These are phyloP conservation scores for Troides aeacus DNA, from an alignment of 2,888 invertebrate genomes.

Conservation along the genomic window DNA sequence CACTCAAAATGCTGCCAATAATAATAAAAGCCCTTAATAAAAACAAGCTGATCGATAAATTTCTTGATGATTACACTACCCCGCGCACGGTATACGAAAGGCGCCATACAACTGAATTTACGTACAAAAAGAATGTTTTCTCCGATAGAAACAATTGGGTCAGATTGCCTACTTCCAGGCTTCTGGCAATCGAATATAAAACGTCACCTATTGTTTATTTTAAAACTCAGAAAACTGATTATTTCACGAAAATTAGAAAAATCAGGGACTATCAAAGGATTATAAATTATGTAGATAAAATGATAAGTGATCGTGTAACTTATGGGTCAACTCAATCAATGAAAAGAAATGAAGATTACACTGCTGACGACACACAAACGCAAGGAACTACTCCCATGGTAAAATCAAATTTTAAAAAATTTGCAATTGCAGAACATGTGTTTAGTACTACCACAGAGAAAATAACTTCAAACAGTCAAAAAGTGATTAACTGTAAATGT, in stretches of 20 bases:
- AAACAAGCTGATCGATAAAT: conserved; percentile 52
- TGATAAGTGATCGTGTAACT: conserved; percentile 53
- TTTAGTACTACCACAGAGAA: conserved; percentile 14
- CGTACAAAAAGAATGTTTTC: conserved; percentile 49
- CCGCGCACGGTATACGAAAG: conserved; percentile 40
- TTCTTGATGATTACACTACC: conserved; percentile 50
- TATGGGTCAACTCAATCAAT: conserved; percentile 41
- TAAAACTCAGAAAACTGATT: conserved; percentile 58
- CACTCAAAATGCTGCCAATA: conserved; percentile 56
- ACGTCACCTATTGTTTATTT: conserved; percentile 51
- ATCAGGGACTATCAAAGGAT: conserved; percentile 61
- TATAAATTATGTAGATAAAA: conserved; percentile 63
- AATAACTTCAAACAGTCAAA: conserved; percentile 16
- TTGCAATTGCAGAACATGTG: neutral
- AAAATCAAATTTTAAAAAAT: conserved; percentile 18
- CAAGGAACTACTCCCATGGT: conserved; percentile 26
- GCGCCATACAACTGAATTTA: conserved; percentile 43
- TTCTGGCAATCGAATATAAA: conserved; percentile 55
- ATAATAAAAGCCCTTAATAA: conserved; percentile 58
- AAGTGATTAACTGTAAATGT: conserved; percentile 47
- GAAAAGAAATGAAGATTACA: conserved; percentile 33
- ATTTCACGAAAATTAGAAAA: conserved; percentile 60
- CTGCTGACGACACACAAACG: conserved; percentile 31
- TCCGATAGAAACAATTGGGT: conserved; percentile 48
- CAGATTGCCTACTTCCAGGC: conserved; percentile 47